Evolutionary conservation across 2,888 invertebrate genomes (phyloP), one percentile per base, ranked within the genome.

Genomic region (Cordilura impudica): DNA sequence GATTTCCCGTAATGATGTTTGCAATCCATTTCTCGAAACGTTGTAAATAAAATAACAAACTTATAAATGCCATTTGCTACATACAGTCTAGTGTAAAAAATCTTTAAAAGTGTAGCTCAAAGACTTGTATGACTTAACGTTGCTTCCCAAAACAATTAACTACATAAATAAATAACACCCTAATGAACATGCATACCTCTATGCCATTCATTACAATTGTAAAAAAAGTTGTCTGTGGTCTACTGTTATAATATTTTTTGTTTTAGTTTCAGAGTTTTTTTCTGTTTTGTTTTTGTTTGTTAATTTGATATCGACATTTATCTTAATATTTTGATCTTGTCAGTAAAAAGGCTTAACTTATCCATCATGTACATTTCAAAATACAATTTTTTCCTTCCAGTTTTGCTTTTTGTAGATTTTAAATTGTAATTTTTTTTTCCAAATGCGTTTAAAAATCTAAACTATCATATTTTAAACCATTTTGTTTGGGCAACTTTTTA

Each of bases 261-360:
- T n/a, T n/a, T n/a, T n/a, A n/a, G n/a, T n/a, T n/a, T n/a, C n/a
- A n/a, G 16, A 21, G 4, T 39, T 39, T 35, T 21, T 56, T 31
- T 56, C 14, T 31, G 6, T 45, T 61, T 19, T 8, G 23, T 60
- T 60, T 66, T 19, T 47, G 14, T 18, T 61, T 54, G 35, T 51
- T 53, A 54, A 39, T 79, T 63, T 72, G 49, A 49, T 72, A 67
- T 63, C 69, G 58, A 54, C 63, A 29, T 75, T 79, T 79, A 79
- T 79, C 79, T 71, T 51, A 56, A 63, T 67, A 75, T 75, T 79
- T 79, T 58, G 79, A 79, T 79, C 79, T 79, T 79, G 79, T 79
- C 79, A 79, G 79, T 67, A 67, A 67, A 79, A 65, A 67, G 63
- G 58, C 71, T 75, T 56, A 47, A 72, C 75, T 79, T 75, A 79